A percentile compares a stretch with the other conserved stretches of the same genome.
Conservation (phyloP, 1,140 invertebrate species). For the Megalopta genalis region DNA sequence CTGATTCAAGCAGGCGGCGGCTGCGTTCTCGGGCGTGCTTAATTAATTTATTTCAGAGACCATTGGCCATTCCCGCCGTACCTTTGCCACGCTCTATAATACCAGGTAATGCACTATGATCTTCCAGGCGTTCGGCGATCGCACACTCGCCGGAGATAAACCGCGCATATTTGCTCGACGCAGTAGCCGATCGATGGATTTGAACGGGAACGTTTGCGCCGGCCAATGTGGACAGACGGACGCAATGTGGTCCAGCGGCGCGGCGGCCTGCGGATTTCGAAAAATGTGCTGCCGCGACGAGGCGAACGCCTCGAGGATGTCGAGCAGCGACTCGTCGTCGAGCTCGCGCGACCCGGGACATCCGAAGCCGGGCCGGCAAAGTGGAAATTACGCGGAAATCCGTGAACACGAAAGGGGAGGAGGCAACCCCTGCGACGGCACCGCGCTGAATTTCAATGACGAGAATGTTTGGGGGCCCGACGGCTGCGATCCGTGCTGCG, state of each 20-base stretch:
- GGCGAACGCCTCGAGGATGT: neutral
- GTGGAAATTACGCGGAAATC: conserved; percentile 17
- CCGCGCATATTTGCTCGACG: neutral
- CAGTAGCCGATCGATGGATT: conserved; percentile 20
- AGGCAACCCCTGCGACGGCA: neutral
- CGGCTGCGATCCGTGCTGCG: neutral
- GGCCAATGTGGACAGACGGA: neutral
- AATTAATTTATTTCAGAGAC: conserved; percentile 27
- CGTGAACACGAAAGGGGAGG: conserved; percentile 5
- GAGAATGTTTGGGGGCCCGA: neutral
- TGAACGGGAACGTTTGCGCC: neutral
- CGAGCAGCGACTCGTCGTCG: neutral
- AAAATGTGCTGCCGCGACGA: neutral
- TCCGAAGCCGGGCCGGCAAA: neutral
- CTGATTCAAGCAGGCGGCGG: neutral
- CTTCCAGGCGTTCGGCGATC: conserved; percentile 36
- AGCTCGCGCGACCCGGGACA: neutral
- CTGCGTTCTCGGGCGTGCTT: no score
- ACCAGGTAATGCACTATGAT: conserved; percentile 40
- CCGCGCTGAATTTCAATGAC: neutral
- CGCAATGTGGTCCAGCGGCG: no score
- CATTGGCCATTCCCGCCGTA: neutral
- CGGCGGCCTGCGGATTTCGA: neutral
- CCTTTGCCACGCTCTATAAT: conserved; percentile 14
- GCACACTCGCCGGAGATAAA: conserved; percentile 34